These are phyloP conservation scores for Squalus acanthias DNA, from an alignment of 2,797 vertebrate species.

Conservation along the genomic window DNA sequence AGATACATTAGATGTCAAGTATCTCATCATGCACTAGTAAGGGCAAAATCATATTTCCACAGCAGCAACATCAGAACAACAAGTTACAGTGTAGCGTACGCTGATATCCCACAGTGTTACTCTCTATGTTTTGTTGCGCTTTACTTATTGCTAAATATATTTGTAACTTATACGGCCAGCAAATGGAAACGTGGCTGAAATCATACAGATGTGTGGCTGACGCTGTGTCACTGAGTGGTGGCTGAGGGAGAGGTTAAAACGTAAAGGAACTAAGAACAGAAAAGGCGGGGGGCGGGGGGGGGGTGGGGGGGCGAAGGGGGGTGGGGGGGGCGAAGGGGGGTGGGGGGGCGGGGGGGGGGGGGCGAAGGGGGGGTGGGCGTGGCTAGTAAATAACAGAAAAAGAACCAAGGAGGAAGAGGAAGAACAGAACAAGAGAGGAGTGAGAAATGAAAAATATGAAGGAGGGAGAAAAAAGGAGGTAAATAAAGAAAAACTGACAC, in stretches of 20 bases:
- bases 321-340: no score
- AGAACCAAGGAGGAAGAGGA: neutral
- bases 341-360: no score
- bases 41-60: no score
- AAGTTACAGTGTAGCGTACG: neutral
- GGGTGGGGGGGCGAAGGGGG: no score
- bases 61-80: neutral
- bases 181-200: neutral
- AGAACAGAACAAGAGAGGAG: neutral
- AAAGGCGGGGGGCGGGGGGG: neutral
- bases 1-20: no score
- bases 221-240: neutral
- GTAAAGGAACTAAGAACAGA: neutral
- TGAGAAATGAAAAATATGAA: neutral
- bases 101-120: neutral
- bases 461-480: neutral
- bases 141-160: neutral
- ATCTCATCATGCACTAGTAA: no score
- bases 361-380: neutral
- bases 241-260: neutral
- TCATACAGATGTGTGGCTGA: neutral
- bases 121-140: neutral
- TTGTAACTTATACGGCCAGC: neutral
- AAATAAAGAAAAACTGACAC: neutral
- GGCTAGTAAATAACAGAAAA: neutral